Base-by-base conservation (phyloP, 2,888 invertebrate species). In the Andrena praecox region DNA sequence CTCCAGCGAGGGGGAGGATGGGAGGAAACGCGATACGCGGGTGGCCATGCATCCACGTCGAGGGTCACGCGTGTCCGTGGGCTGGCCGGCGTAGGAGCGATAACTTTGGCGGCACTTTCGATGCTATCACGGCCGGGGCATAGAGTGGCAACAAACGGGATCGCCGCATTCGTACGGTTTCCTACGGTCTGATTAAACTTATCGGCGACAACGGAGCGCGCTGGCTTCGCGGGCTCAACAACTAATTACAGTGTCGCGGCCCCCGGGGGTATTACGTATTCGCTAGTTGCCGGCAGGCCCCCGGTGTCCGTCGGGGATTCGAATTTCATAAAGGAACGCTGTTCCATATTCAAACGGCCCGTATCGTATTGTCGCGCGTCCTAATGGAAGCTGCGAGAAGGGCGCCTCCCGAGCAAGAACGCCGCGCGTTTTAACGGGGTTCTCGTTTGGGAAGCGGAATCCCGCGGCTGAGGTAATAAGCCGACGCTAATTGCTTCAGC, bases 201-300 rank as follows among this genome's bases (percentile, higher is more conserved):
- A 87, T 87, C 85, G 87, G 69, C 78, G 81, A 78, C 87, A 76
- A 87, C 76, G 85, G 81, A 67, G 42, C 67, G 42, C 24, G 16
- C 33, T 54, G 70, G 62, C 59, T 76, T 81, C 56, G 20, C 70
- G 64, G 72, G 78, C 77, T 73, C 78, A 85, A 86, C 80, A 80
- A 84, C 85, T 86, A 82, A 84, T 84, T 84, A 83, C 83, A 56
- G 35, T 63, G 54, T 62, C 27, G 64, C 56, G 24, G 24, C 56
- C 24, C 70, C 69, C 66, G 42, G 42, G 33, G 82, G 69, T 67
- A 80, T 73, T 82, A 77, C 75, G 70, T 82, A 78, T 82, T 78
- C 83, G 67, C 31, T 31, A 71, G 77, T 74, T 62, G 42, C 42
- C 42, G 16, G 42, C 73, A 62, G 52, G 71, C 70, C 16, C 35